A percentile compares a stretch with the other conserved stretches of the same genome.
Evolutionary conservation across 2,888 invertebrate genomes (phyloP).

Genomic region (Odontomyia ornata): DNA sequence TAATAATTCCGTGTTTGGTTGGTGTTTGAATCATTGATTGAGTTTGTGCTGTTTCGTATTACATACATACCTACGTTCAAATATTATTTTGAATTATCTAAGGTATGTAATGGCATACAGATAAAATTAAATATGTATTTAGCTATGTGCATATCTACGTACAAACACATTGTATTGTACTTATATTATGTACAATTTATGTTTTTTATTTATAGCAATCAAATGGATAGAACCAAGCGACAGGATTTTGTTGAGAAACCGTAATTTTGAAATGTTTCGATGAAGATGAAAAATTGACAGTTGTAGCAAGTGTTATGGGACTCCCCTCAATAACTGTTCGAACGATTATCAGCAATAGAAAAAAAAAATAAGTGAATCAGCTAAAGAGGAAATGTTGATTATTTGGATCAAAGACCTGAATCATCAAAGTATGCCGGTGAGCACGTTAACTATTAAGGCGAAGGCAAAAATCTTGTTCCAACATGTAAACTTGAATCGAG

Average conservation of each 20-base stretch:
- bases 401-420: too few species aligned
- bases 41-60: too few species aligned
- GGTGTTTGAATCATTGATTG: too few species aligned
- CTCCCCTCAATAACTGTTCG: conserved; percentile 7
- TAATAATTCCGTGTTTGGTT: too few species aligned
- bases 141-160: conserved; percentile 1
- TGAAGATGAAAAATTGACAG: neutral
- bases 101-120: conserved; percentile 3
- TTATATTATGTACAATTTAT: conserved; percentile 5
- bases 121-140: conserved; percentile 17
- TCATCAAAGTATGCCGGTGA: too few species aligned
- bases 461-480: neutral
- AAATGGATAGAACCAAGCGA: conserved; percentile 16
- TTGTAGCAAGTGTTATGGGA: too few species aligned
- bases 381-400: neutral
- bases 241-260: neutral
- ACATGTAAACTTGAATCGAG: neutral
- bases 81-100: too few species aligned
- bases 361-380: neutral
- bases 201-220: conserved; percentile 9
- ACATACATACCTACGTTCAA: too few species aligned
- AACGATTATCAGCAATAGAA: conserved; percentile 1
- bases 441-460: neutral
- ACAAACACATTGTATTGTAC: conserved; percentile 1
- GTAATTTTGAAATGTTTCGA: neutral